phyloP scores from a whole-genome alignment of 2,888 invertebrate species.

The Cheilosia impressa region DNA sequence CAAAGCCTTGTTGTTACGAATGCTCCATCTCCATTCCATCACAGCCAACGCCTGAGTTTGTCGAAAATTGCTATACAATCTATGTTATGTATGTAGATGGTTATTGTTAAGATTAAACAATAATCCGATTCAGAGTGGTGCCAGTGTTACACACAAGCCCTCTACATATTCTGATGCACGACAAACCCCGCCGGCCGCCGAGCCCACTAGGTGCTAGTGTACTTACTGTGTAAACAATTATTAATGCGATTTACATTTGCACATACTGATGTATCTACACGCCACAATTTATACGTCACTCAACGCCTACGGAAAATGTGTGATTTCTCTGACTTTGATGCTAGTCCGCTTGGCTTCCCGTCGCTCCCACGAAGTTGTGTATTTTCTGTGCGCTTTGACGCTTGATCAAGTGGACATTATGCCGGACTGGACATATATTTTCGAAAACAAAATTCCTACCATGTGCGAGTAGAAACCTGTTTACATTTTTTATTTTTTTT shows the following conservation, averaged over 20 bases:
- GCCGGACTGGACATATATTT: neutral
- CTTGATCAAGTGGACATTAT: constrained; percentile 27
- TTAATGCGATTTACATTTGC: constrained; percentile 52
- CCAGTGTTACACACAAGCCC: constrained; percentile 11
- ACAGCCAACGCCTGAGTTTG: constrained; percentile 12
- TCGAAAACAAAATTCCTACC: constrained; percentile 7
- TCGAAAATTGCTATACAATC: constrained; percentile 25
- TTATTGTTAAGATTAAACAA: constrained; percentile 18
- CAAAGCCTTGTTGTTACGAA: constrained; percentile 32
- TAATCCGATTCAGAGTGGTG: constrained; percentile 41
- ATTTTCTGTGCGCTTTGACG: constrained; percentile 1
- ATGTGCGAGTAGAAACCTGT: constrained; percentile 20
- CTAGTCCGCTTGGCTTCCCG: neutral
- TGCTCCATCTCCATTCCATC: constrained; percentile 1
- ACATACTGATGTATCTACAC: neutral
- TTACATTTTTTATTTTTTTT: neutral
- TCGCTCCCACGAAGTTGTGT: neutral
- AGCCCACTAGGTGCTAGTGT: neutral
- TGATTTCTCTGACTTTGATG: constrained; percentile 22
- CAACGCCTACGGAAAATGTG: constrained; percentile 37
- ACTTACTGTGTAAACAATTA: constrained; percentile 48
- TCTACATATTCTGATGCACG: neutral
- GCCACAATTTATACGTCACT: constrained; percentile 18
- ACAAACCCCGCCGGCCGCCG: neutral
- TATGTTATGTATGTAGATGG: neutral